These are phyloP conservation scores for Eretmocerus hayati DNA, from an alignment of 2,888 invertebrate species.

Conservation along the genomic window DNA sequence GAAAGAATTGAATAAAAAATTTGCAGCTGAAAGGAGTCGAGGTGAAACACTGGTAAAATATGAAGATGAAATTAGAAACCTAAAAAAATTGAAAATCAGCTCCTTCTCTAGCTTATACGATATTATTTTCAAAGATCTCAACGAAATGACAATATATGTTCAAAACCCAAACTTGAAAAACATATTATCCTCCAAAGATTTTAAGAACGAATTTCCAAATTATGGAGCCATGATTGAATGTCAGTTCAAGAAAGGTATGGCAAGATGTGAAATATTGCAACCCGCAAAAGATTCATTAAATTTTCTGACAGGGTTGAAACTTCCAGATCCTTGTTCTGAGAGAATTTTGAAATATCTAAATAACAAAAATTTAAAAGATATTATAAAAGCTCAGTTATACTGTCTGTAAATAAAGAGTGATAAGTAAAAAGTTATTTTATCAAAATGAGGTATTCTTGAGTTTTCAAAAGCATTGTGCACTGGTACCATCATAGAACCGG, in stretches of 20 bases:
- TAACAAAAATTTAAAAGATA: slow-evolving; percentile 6
- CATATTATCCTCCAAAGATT: slow-evolving; percentile 1
- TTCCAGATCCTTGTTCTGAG: slow-evolving; percentile 12
- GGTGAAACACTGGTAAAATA: slow-evolving; percentile 2
- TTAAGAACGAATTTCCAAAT: slow-evolving; percentile 7
- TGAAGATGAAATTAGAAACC: slow-evolving; percentile 5
- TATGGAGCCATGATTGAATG: slow-evolving; percentile 10
- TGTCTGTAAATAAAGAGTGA: no score
- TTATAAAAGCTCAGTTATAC: slow-evolving; percentile 8
- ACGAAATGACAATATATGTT: slow-evolving; percentile 9
- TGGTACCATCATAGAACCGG: no score
- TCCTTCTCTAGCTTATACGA: slow-evolving; percentile 8
- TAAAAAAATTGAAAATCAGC: slow-evolving; percentile 6
- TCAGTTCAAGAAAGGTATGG: slow-evolving; percentile 8
- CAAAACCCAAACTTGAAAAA: slow-evolving; percentile 5
- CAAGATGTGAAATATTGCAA: slow-evolving; percentile 4
- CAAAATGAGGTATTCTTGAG: no score
- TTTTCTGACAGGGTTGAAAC: neutral
- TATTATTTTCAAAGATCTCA: slow-evolving; percentile 10
- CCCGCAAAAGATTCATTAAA: slow-evolving; percentile 5
- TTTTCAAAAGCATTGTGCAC: no score
- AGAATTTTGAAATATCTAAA: slow-evolving; percentile 8
- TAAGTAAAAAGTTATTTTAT: no score
- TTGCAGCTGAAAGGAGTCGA: neutral
- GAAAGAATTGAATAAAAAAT: neutral